phyloP scores from a whole-genome alignment of 2,797 vertebrate species.

The Sus cebifrons region DNA sequence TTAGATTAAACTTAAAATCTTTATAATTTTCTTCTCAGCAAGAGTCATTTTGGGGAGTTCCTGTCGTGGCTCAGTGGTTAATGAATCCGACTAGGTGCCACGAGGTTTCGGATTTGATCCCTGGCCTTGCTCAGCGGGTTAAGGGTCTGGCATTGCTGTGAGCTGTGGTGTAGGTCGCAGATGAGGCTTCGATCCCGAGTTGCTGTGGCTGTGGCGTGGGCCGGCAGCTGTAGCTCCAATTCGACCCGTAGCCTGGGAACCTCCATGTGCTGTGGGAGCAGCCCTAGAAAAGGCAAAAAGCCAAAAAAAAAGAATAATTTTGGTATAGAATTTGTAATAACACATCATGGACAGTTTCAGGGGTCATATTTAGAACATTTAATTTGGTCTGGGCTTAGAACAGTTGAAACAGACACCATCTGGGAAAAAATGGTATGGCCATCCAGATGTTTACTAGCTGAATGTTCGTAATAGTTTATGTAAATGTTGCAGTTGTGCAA shows the following conservation, averaged over 20 bases:
- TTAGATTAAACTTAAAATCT: slow-evolving; percentile 13
- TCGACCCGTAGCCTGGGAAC: no score
- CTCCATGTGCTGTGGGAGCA: no score
- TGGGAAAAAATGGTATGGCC: neutral
- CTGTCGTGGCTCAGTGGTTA: no score
- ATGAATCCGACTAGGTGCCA: no score
- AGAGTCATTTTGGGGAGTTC: slow-evolving; percentile 1
- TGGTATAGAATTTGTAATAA: neutral
- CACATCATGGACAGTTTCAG: neutral
- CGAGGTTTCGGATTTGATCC: no score
- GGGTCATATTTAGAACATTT: slow-evolving; percentile 17
- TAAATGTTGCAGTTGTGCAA: neutral
- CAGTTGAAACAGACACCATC: neutral
- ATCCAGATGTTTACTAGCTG: neutral
- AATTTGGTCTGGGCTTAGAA: neutral
- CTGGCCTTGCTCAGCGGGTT: no score
- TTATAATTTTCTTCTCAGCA: slow-evolving; percentile 45
- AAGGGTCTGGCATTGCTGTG: no score
- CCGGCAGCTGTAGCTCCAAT: no score
- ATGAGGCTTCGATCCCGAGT: no score
- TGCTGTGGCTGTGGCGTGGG: no score
- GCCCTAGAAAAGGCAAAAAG: no score
- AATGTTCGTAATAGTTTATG: slow-evolving; percentile 6
- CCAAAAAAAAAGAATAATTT: slow-evolving; percentile 15
- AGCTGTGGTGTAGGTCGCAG: no score